A percentile compares a stretch with the other conserved stretches of the same genome.
These are phyloP conservation scores for Peromyscus aztecus DNA, from an alignment of 2,797 vertebrate genomes.

Conservation along the genomic window DNA sequence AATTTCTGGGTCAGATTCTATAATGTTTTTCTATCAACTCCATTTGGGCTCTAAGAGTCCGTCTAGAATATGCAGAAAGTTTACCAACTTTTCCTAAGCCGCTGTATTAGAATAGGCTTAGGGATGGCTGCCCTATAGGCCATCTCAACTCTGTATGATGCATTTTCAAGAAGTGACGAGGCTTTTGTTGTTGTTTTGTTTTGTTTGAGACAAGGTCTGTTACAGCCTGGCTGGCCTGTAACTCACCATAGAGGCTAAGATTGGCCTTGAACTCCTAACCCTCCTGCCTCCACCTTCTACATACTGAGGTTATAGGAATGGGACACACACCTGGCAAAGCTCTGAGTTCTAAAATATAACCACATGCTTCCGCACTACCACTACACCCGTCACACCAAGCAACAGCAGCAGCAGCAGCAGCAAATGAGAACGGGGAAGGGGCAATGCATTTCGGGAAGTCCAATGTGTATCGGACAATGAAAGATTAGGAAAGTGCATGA, in stretches of 20 bases:
- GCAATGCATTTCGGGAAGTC: not conserved
- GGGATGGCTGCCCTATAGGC: not conserved
- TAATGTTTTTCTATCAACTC: conserved; percentile 24
- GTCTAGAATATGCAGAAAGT: not conserved
- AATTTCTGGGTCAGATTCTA: not conserved
- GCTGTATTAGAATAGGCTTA: not conserved
- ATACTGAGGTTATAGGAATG: not conserved
- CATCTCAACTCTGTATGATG: not conserved
- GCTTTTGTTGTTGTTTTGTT: not conserved
- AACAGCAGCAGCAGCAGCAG: not conserved
- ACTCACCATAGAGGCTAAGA: not conserved
- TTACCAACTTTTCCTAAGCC: not conserved
- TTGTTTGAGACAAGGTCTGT: not conserved
- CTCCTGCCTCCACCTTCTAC: not conserved
- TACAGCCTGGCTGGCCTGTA: not conserved
- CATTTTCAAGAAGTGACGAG: not conserved
- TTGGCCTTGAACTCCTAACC: not conserved
- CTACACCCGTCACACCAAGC: too few relatives aligned
- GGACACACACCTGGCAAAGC: not conserved
- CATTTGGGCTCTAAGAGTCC: not conserved
- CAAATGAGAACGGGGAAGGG: too few relatives aligned
- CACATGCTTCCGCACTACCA: not conserved
- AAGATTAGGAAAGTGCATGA: not conserved
- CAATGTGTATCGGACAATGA: not conserved
- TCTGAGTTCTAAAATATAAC: not conserved